A percentile compares a stretch with the other conserved stretches of the same genome.
phyloP scores from a whole-genome alignment of 2,797 vertebrate genomes.

The Tympanoctomys barrerae region DNA sequence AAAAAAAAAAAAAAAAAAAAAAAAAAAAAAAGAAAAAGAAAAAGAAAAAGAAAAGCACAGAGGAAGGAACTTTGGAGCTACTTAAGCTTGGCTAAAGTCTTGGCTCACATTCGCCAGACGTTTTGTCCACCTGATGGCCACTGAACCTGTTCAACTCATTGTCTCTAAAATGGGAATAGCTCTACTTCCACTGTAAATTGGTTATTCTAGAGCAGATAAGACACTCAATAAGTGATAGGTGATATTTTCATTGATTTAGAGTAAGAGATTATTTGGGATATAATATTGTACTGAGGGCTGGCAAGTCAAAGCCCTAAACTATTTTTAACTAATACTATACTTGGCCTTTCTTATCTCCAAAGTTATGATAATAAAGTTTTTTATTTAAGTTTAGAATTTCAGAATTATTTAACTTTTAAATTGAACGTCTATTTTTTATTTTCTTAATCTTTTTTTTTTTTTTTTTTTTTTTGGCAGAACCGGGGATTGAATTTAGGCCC shows the following conservation, averaged over 20 bases:
- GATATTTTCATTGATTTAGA: conserved; percentile 31
- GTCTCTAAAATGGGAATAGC: conserved; percentile 40
- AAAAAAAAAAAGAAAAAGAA: too few relatives aligned
- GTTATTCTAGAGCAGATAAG: neutral
- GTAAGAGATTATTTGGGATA: neutral
- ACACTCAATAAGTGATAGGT: neutral
- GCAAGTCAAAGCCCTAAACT: conserved; percentile 20
- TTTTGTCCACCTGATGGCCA: conserved; percentile 9
- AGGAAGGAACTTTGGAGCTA: neutral
- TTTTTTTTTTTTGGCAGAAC: too few relatives aligned
- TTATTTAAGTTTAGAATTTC: neutral
- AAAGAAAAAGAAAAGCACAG: neutral
- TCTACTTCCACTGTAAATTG: neutral
- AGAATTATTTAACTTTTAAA: conserved; percentile 41
- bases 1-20: too few relatives aligned
- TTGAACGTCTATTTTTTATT: too few relatives aligned
- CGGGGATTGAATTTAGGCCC: too few relatives aligned
- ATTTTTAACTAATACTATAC: conserved; percentile 57
- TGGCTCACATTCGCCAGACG: neutral
- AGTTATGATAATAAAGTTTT: neutral
- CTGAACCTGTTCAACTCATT: neutral
- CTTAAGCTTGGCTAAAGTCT: neutral
- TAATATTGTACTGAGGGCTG: neutral
- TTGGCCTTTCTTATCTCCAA: neutral
- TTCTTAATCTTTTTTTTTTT: too few relatives aligned